Base-by-base conservation (phyloP, 2,888 invertebrate species). In the Drosophila picticornis region DNA sequence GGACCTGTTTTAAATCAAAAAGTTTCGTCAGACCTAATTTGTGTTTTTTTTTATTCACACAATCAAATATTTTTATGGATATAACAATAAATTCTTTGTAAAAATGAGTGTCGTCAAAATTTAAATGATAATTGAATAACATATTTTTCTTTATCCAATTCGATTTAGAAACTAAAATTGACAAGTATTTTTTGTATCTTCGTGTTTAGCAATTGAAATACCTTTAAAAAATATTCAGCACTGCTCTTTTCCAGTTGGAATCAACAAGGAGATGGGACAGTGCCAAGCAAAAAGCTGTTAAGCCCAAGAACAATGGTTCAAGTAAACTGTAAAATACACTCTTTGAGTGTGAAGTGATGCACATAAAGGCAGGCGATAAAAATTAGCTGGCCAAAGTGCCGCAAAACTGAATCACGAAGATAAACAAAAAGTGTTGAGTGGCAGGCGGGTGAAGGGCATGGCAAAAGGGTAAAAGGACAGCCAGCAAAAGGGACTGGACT, bases 281-380 rank as follows among this genome's bases (percentile, higher is more conserved):
- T 34, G 46, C 48, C 46, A 55, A 70, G 58, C 72, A 57, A 69
- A 52, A 61, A 72, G 67, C 77, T 64, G 80, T 72, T 80, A 67
- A 64, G 72, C 61, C 61, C 32, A 43, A 72, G 64, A 78, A 78
- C 81, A 78, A 78, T 78, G 79, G 65, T 55, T 52, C 40, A 79
- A 77, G 73, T 69, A 77, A 77, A 77, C 79, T 81, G 73, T 57
- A 36, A 77, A 81, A 81, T 77, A 73, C 78, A 77, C 61, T 73
- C 65, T 48, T 64, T 67, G 64, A 64, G 74, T 80, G 79, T 80
- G 81, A 79, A 79, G 77, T 79, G 79, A 77, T 81, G 81, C 78
- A 79, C 81, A 81, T 69, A 77, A 81, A 78, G 74, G 74, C 79
- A 61, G 66, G 46, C 69, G 79, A 80, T 81, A 81, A 77, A 79